Base-by-base conservation (phyloP, 2,888 invertebrate species). In the Sericinus montela region DNA sequence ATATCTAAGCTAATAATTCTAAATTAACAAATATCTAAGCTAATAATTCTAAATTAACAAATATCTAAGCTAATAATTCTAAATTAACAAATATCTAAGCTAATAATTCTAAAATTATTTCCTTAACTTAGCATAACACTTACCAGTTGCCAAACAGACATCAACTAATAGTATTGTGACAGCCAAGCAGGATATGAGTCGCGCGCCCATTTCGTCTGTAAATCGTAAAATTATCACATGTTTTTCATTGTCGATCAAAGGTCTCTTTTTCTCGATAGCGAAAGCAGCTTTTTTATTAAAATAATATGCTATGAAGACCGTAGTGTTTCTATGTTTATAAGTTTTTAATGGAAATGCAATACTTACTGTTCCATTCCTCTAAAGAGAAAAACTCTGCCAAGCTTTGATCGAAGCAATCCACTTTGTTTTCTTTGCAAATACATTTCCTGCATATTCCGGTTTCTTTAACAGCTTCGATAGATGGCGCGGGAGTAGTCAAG, bases 401-500 rank as follows among this genome's bases (percentile, higher is more conserved):
- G 8, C 76, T 80, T 53, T 76, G 80, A 9, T 86, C 81, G 7
- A 83, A 84, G 53, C 93, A 93, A 59, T 93, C 83, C 2, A 93
- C 81, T 13, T 80, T 76, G 1, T 74, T 73, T 8, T 80, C 68
- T 40, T 82, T 74, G 53, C 92, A 92, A 0, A 60, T 63, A 57
- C 92, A 92, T 45, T 80, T 79, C 41, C 84, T 80, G 63, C 92
- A 93, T 16, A 92, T 76, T 1, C 83, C 85, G 0, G 79, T 69
- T 19, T 78, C 65, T 15, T 65, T 62, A 7, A 70, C 62, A 1
- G 61, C 52, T 3, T 61, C 65, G 16, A 57, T 60, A 9, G 51
- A 45, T 14, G 37, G 3, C 3, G 39, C 28, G 6, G 42, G 52
- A 16, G 57, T 32, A 32, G 60, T 7, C 11, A 11, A 11, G 0